Evolutionary conservation across 1,140 invertebrate genomes (phyloP), one percentile per base, ranked within the genome.

Genomic region (Drosophila truncata): DNA sequence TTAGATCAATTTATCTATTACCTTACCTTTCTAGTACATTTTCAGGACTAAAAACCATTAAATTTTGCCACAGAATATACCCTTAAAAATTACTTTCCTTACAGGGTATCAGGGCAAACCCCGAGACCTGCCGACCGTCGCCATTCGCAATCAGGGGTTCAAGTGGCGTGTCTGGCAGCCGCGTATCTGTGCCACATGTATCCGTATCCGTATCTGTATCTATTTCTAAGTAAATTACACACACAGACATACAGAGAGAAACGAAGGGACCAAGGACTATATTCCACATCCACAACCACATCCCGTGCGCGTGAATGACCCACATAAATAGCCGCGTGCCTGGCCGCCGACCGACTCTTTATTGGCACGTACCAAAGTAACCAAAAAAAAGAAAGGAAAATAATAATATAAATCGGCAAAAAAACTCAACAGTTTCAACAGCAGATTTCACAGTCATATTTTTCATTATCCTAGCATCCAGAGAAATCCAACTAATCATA

Each of bases 181-280:
- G 67, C 66, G 49, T 63, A 69, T 59, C 39, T 60, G n/a, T 52
- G 41, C 59, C 54, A 61, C 49, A 50, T 57, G 63, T 60, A 39
- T 69, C 33, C 39, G 73, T 77, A 77, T 67, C 80, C 65, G 77
- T 80, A 76, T 65, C 71, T 62, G 78, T 81, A 71, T 85, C 82
- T 85, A 81, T 85, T 78, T 80, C 82, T 78, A 81, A 85, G 82
- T 85, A 78, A 85, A 85, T 81, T 85, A 83, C 64, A 54, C 42
- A 67, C 39, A 20, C 33, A 72, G 39, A 16, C 31, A 67, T 39
- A 55, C 41, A 44, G 16, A 65, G 44, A 25, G 23, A 42, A 52
- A 52, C 27, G 18, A 29, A n/a, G 27, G 27, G 61, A 14, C 58
- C 61, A 42, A 35, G 37, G 33, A 35, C 41, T 49, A 62, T 71